phyloP scores from a whole-genome alignment of 2,113 vertebrate genomes.

The Centropristis striata region DNA sequence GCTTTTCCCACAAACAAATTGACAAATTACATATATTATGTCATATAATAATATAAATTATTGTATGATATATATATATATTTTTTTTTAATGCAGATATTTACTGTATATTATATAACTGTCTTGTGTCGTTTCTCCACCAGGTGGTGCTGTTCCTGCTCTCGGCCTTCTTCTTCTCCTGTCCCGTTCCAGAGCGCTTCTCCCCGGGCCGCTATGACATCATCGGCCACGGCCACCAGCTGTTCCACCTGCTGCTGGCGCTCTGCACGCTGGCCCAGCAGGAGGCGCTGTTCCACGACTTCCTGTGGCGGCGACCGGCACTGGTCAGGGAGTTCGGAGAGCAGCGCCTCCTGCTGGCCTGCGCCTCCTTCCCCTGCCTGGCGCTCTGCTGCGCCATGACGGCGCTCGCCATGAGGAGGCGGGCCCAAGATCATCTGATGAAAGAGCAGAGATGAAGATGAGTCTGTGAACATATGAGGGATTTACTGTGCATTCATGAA shows the following conservation, averaged over 20 bases:
- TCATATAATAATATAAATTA: no score
- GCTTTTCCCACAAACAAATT: no score
- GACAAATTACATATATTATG: no score
- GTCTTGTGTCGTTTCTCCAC: background rate
- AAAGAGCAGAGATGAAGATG: constrained; percentile 81
- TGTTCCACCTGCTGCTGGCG: constrained; percentile 89
- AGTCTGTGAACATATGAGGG: background rate
- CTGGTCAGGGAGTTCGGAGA: constrained; percentile 83
- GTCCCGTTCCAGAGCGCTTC: constrained; percentile 89
- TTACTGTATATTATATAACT: no score
- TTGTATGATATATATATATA: no score
- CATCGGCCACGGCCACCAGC: constrained; percentile 89
- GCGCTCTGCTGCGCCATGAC: constrained; percentile 84
- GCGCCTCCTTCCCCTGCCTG: constrained; percentile 86
- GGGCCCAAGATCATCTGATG: constrained; percentile 78
- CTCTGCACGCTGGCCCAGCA: constrained; percentile 89
- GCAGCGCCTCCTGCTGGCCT: constrained; percentile 80
- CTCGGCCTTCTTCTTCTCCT: constrained; percentile 91
- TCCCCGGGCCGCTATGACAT: constrained; percentile 89
- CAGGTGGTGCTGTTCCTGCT: constrained; percentile 88
- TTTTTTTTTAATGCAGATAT: no score
- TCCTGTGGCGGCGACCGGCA: constrained; percentile 85
- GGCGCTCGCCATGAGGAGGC: constrained; percentile 79
- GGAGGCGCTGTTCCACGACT: constrained; percentile 91
- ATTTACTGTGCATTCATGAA: no score